Conservation (phyloP, 2,113 vertebrate genomes). For the Clarias gariepinus region DNA sequence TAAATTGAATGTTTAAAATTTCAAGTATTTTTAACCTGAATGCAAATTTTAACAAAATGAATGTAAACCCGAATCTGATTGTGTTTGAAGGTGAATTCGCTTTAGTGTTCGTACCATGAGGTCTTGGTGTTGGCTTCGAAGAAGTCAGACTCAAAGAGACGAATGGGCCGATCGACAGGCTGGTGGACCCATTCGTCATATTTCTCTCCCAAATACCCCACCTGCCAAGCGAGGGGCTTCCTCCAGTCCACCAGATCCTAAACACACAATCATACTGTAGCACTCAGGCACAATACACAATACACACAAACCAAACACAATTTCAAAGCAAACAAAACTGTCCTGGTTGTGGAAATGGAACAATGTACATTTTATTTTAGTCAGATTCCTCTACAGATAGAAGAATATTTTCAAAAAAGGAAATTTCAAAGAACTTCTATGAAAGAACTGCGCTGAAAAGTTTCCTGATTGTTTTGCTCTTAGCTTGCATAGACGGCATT, state of each 20-base stretch:
- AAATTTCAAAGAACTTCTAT: conserved; percentile 12
- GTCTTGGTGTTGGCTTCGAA: conserved; percentile 89
- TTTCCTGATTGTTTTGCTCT: not conserved
- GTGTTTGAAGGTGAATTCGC: not conserved
- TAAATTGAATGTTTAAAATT: not conserved
- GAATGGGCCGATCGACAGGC: conserved; percentile 88
- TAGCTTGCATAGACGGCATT: not conserved
- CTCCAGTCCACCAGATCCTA: conserved; percentile 96
- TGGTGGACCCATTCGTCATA: conserved; percentile 97
- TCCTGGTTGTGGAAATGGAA: not conserved
- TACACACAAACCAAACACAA: not conserved
- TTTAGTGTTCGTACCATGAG: conserved; percentile 77
- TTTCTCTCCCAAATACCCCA: conserved; percentile 89
- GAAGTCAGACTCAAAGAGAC: conserved; percentile 89
- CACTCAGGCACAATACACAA: not conserved
- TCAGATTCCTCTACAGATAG: not conserved
- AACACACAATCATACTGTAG: not conserved
- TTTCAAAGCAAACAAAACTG: not conserved
- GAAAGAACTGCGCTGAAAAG: not conserved
- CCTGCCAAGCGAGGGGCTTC: conserved; percentile 94
- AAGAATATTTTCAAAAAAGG: not conserved
- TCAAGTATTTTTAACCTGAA: not conserved
- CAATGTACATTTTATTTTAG: not conserved
- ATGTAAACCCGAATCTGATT: not conserved
- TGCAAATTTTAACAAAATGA: not conserved